A percentile compares a stretch with the other conserved stretches of the same genome.
Conservation (phyloP, 92 coral and sea anemone genomes). For the Palythoa caribaeorum region DNA sequence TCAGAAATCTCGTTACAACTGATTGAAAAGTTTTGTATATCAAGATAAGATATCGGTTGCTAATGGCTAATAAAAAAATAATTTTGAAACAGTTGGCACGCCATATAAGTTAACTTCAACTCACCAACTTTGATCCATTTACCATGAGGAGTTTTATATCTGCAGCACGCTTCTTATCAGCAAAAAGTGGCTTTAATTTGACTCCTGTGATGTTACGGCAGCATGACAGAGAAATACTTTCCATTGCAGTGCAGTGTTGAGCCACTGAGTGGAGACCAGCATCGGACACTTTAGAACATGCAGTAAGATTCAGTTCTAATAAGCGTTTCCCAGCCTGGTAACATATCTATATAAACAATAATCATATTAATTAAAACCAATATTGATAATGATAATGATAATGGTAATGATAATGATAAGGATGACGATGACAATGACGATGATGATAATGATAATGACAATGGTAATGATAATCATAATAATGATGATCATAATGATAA, state of each 20-base stretch:
- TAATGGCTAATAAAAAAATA: no score
- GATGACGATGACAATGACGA: no score
- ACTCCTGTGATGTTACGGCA: slow-evolving; percentile 81
- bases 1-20: no score
- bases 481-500: no score
- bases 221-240: slow-evolving; percentile 71
- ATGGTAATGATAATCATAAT: no score
- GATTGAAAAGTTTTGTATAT: no score
- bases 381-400: background rate
- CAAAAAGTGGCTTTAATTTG: slow-evolving; percentile 69
- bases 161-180: slow-evolving; percentile 65
- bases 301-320: slow-evolving; percentile 73
- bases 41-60: no score
- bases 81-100: no score
- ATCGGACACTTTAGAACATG: slow-evolving; percentile 78
- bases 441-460: no score
- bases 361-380: no score
- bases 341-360: slow-evolving; percentile 65
- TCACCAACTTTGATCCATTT: slow-evolving; percentile 85
- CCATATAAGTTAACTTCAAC: background rate
- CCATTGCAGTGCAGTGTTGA: slow-evolving; percentile 76
- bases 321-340: slow-evolving; percentile 69
- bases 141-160: slow-evolving; percentile 69
- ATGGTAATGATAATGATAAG: no score
- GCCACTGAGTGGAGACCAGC: slow-evolving; percentile 74